Evolutionary conservation across 2,797 vertebrate species (phyloP).

Genomic region (Lerista edwardsae): DNA sequence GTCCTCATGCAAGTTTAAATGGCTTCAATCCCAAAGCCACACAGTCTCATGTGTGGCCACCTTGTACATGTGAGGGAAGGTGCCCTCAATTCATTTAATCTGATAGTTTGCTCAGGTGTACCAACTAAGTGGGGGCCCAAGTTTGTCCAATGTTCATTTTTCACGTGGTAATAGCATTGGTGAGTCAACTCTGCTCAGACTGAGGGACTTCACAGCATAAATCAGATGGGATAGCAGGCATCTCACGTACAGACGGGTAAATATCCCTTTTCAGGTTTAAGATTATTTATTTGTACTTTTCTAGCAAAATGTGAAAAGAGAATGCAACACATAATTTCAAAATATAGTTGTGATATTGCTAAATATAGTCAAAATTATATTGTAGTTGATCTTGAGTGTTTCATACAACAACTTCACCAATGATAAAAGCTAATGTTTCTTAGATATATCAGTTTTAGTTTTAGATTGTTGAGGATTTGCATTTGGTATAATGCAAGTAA

Average conservation of each 20-base stretch:
- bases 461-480: background rate
- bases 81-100: background rate
- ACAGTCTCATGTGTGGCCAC: too few relatives aligned
- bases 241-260: background rate
- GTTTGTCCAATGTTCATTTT: background rate
- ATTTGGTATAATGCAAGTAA: background rate
- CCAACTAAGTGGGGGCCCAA: background rate
- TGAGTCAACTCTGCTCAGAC: background rate
- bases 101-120: background rate
- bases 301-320: background rate
- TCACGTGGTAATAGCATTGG: background rate
- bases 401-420: background rate
- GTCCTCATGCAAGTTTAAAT: too few relatives aligned
- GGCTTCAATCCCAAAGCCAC: too few relatives aligned
- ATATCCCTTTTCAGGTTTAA: conserved; percentile 21
- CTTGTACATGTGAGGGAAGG: background rate
- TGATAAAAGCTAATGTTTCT: conserved; percentile 5
- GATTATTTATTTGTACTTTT: conserved; percentile 1
- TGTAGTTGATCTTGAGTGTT: background rate
- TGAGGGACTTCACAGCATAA: background rate
- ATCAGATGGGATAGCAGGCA: background rate
- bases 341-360: background rate
- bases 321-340: background rate
- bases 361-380: background rate
- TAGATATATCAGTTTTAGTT: background rate